Evolutionary conservation across 2,113 vertebrate species (phyloP).

Genomic region (Pachypanchax playfairii): DNA sequence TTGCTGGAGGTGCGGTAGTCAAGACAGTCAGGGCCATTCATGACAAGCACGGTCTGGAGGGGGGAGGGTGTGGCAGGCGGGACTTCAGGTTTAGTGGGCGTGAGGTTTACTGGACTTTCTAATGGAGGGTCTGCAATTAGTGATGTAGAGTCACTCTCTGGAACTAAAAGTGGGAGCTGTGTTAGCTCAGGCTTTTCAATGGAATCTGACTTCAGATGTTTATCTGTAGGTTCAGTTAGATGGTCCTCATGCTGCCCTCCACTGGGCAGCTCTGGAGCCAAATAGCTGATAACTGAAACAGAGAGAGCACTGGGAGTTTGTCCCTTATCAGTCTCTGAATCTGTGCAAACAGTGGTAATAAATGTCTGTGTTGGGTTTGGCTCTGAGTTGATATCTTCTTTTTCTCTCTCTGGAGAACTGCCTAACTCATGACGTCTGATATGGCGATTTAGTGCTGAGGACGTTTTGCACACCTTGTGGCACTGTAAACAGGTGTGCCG

Average conservation of each 20-base stretch:
- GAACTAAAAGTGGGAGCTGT: slow-evolving; percentile 24
- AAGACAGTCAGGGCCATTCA: slow-evolving; percentile 78
- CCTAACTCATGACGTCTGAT: slow-evolving; percentile 82
- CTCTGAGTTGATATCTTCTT: slow-evolving; percentile 56
- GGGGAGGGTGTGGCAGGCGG: slow-evolving; percentile 44
- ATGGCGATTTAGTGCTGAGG: slow-evolving; percentile 86
- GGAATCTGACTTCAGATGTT: slow-evolving; percentile 51
- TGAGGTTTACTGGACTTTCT: slow-evolving; percentile 57
- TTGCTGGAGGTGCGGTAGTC: slow-evolving; percentile 78
- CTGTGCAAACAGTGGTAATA: slow-evolving; percentile 46
- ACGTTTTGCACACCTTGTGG: slow-evolving; percentile 89
- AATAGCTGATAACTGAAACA: slow-evolving; percentile 82
- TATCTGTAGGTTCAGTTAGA: slow-evolving; percentile 30
- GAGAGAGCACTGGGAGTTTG: slow-evolving; percentile 65
- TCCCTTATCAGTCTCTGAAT: slow-evolving; percentile 53
- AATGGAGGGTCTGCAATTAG: slow-evolving; percentile 38
- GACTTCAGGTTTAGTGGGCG: slow-evolving; percentile 59
- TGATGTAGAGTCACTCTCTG: slow-evolving; percentile 49
- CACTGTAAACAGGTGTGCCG: slow-evolving; percentile 86
- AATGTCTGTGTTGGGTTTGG: slow-evolving; percentile 49
- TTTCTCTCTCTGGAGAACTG: slow-evolving; percentile 73
- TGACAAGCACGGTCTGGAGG: slow-evolving; percentile 78
- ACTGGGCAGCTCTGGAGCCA: slow-evolving; percentile 55
- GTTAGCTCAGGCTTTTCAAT: slow-evolving; percentile 43
- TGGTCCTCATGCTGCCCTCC: slow-evolving; percentile 25